Percentiles rank a stretch among this genome's conserved stretches.
phyloP scores from a whole-genome alignment of 2,888 invertebrate species.

The Scaeva pyrastri region DNA sequence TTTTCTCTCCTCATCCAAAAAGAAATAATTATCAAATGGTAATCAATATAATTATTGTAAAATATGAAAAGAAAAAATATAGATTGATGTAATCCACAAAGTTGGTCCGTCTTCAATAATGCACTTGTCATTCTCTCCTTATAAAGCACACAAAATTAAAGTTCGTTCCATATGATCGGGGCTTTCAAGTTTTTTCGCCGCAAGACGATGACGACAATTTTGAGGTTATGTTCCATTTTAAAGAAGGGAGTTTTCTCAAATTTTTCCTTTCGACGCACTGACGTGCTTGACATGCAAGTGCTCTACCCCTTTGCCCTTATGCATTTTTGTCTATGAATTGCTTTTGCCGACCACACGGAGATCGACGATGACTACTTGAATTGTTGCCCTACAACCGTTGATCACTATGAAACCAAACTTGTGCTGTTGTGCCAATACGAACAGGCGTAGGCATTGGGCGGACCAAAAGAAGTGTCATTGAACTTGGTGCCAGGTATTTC shows the following conservation, averaged over 20 bases:
- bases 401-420: neutral
- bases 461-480: conserved; percentile 24
- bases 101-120: conserved; percentile 4
- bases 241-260: conserved; percentile 63
- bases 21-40: conserved; percentile 62
- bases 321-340: neutral
- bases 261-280: neutral
- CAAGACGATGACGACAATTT: conserved; percentile 54
- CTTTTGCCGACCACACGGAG: neutral
- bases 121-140: conserved; percentile 36
- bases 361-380: neutral
- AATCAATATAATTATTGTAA: conserved; percentile 67
- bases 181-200: conserved; percentile 15
- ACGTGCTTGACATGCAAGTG: neutral
- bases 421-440: neutral
- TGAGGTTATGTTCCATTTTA: conserved; percentile 59
- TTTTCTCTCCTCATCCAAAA: conserved; percentile 11
- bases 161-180: conserved; percentile 4
- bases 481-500: conserved; percentile 53
- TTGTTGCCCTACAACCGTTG: neutral
- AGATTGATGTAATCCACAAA: neutral
- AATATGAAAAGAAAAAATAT: conserved; percentile 15
- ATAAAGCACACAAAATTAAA: neutral
- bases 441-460: neutral
- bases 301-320: neutral